phyloP scores from a whole-genome alignment of 2,113 vertebrate genomes.

The Piaya cayana region DNA sequence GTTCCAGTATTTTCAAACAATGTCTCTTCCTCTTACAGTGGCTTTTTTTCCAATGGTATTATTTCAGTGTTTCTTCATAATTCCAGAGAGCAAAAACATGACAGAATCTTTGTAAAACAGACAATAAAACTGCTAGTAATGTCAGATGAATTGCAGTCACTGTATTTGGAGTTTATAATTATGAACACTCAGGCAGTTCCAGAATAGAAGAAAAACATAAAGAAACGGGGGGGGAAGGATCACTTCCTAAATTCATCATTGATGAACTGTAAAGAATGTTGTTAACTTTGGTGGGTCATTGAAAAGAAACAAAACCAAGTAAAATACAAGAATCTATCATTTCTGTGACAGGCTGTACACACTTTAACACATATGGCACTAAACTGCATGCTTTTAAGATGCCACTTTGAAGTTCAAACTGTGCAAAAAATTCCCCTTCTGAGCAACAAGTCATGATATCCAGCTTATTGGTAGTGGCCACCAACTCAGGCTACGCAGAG shows the following conservation, averaged over 20 bases:
- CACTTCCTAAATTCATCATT: not conserved
- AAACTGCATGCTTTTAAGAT: not conserved
- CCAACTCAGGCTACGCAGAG: not conserved
- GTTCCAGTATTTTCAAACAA: not conserved
- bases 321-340: not conserved
- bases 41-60: not conserved
- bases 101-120: not conserved
- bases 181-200: not conserved
- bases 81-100: not conserved
- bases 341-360: not conserved
- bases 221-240: not conserved
- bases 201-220: not conserved
- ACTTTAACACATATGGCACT: not conserved
- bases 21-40: not conserved
- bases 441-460: not conserved
- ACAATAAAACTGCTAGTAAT: not conserved
- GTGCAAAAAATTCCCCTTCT: not conserved
- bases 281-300: not conserved
- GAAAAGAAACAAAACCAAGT: not conserved
- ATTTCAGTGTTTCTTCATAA: not conserved
- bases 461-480: not conserved
- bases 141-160: not conserved
- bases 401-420: not conserved
- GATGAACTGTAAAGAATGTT: not conserved
- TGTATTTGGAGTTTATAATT: not conserved